Percentiles rank a stretch among this genome's conserved stretches.
phyloP scores from a whole-genome alignment of 2,888 invertebrate genomes.

The Drosophila mercatorum region DNA sequence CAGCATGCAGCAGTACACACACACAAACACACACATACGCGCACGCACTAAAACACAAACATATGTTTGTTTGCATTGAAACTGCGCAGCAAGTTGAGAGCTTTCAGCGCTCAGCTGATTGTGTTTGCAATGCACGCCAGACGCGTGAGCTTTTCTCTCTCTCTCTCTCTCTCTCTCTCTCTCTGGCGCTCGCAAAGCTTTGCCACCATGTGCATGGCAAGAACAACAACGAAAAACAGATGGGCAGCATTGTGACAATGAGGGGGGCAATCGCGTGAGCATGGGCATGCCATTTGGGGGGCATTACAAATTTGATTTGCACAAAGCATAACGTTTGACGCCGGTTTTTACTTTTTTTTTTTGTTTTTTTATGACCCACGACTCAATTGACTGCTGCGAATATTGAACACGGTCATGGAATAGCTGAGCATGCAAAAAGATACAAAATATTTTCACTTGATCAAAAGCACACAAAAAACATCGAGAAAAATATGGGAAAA shows the following conservation, averaged over 20 bases:
- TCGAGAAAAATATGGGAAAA: slow-evolving; percentile 1
- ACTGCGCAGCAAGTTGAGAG: slow-evolving; percentile 73
- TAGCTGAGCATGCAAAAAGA: slow-evolving; percentile 18
- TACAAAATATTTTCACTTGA: slow-evolving; percentile 32
- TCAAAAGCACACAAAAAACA: slow-evolving; percentile 6
- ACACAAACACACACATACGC: slow-evolving; percentile 5
- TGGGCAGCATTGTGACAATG: slow-evolving; percentile 60
- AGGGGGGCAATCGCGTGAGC: slow-evolving; percentile 13
- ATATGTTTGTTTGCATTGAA: slow-evolving; percentile 73
- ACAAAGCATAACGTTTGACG: slow-evolving; percentile 45
- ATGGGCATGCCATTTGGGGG: slow-evolving; percentile 13
- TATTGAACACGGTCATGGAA: slow-evolving; percentile 23
- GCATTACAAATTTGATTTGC: slow-evolving; percentile 62
- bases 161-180: background rate
- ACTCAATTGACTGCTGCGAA: slow-evolving; percentile 48
- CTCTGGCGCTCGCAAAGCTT: slow-evolving; percentile 24
- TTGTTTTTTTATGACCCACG: slow-evolving; percentile 37
- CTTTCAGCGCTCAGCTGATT: slow-evolving; percentile 70
- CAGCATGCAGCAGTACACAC: slow-evolving; percentile 2
- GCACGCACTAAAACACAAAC: slow-evolving; percentile 45
- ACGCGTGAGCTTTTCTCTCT: slow-evolving; percentile 38
- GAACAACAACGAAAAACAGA: slow-evolving; percentile 60
- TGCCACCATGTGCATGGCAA: slow-evolving; percentile 17
- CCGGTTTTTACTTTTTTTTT: slow-evolving; percentile 22
- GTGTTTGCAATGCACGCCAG: slow-evolving; percentile 52